Evolutionary conservation across 1,140 invertebrate species (phyloP).

Genomic region (Meloidogyne hapla): DNA sequence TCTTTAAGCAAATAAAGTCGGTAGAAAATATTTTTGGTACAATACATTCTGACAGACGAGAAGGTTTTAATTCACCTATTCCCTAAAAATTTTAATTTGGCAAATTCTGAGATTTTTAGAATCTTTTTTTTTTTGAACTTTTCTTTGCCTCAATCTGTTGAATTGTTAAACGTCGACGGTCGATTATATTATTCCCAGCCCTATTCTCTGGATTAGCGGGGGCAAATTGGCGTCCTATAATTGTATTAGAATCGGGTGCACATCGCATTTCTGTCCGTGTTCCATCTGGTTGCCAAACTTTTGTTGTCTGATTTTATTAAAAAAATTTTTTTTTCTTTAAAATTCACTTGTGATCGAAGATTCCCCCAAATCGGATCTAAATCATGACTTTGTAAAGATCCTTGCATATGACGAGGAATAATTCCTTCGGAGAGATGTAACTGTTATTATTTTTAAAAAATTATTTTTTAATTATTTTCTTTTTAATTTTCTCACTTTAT

Average conservation of each 20-base stretch:
- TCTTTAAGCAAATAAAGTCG: constrained; percentile 25
- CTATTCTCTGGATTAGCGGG: constrained; percentile 33
- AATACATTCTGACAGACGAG: constrained; percentile 42
- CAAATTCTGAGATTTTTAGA: not conserved
- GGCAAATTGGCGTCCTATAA: constrained; percentile 45
- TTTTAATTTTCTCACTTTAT: constrained; percentile 18
- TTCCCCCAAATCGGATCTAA: constrained; percentile 38
- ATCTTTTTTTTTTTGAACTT: constrained; percentile 16
- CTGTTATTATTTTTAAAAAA: not conserved
- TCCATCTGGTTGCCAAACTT: constrained; percentile 39
- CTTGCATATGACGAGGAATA: constrained; percentile 36
- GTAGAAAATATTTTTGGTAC: constrained; percentile 45
- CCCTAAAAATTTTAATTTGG: no score
- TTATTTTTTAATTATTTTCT: not conserved
- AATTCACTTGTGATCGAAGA: constrained; percentile 27
- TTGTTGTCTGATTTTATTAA: constrained; percentile 37
- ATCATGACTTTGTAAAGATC: constrained; percentile 19
- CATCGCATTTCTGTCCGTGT: constrained; percentile 24
- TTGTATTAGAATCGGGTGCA: constrained; percentile 37
- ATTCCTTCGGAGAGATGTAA: constrained; percentile 41
- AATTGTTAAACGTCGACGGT: constrained; percentile 36
- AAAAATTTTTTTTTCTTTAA: not conserved
- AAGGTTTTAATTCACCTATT: constrained; percentile 33
- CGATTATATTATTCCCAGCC: constrained; percentile 44
- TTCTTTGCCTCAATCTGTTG: constrained; percentile 32